Conservation (phyloP, 2,888 invertebrate species). For the Unio pictorum region DNA sequence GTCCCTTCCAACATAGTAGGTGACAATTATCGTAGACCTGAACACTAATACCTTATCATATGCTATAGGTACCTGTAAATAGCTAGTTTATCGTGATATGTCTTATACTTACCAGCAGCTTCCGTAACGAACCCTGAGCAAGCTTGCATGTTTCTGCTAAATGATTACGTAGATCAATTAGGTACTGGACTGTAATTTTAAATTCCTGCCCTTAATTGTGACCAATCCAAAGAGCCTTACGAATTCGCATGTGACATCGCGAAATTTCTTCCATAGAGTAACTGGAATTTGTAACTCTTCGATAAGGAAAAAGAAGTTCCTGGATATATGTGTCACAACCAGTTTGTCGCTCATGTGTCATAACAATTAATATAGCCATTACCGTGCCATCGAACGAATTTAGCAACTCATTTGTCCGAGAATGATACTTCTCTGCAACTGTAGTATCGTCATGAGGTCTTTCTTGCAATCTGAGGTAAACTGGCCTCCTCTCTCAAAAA, state of each 20-base stretch:
- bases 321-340: too few species aligned
- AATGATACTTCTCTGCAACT: too few species aligned
- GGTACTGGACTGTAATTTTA: constrained; percentile 20
- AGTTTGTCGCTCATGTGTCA: too few species aligned
- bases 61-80: constrained; percentile 12
- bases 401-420: too few species aligned
- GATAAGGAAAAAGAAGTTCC: too few species aligned
- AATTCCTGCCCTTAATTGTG: neutral
- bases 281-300: too few species aligned
- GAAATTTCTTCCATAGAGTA: constrained; percentile 22
- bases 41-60: constrained; percentile 37
- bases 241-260: constrained; percentile 14
- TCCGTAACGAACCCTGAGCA: constrained; percentile 13
- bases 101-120: constrained; percentile 9
- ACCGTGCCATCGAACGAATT: too few species aligned
- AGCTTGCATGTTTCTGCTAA: constrained; percentile 21
- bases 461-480: too few species aligned
- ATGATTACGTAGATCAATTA: constrained; percentile 25
- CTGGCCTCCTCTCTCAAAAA: too few species aligned
- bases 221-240: constrained; percentile 12
- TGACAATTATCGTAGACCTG: constrained; percentile 39
- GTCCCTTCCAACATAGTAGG: constrained; percentile 32
- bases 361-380: too few species aligned
- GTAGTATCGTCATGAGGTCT: too few species aligned
- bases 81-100: constrained; percentile 27